phyloP scores from a whole-genome alignment of 2,113 vertebrate species.

The Melanerpes aurifrons region DNA sequence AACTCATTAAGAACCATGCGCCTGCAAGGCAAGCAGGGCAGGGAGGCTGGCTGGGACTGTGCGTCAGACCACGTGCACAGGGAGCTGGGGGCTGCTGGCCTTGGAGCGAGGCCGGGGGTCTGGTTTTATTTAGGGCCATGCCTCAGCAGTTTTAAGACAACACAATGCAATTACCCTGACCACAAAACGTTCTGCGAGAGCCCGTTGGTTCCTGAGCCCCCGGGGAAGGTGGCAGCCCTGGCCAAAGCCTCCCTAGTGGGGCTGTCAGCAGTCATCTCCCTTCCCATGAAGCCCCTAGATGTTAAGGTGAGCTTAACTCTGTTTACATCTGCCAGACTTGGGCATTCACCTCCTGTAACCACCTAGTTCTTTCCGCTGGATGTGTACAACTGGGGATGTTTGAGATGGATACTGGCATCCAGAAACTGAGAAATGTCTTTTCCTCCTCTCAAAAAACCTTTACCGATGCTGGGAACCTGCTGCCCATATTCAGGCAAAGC shows the following conservation, averaged over 20 bases:
- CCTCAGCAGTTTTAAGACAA: background rate
- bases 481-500: background rate
- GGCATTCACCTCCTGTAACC: background rate
- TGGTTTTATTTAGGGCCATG: conserved; percentile 20
- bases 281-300: background rate
- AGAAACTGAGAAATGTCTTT: background rate
- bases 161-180: background rate
- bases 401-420: background rate
- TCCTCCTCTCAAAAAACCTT: background rate
- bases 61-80: accelerated
- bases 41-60: background rate
- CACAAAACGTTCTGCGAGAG: background rate
- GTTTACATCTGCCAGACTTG: background rate
- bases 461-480: background rate
- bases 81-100: background rate
- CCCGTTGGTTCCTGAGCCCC: background rate
- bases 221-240: background rate
- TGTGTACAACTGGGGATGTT: background rate
- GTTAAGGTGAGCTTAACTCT: background rate
- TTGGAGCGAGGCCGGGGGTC: background rate
- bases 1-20: conserved; percentile 9
- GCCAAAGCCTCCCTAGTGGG: accelerated
- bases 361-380: background rate
- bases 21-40: background rate
- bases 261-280: background rate